phyloP scores from a whole-genome alignment of 2,113 vertebrate species.

The Petaurus breviceps region DNA sequence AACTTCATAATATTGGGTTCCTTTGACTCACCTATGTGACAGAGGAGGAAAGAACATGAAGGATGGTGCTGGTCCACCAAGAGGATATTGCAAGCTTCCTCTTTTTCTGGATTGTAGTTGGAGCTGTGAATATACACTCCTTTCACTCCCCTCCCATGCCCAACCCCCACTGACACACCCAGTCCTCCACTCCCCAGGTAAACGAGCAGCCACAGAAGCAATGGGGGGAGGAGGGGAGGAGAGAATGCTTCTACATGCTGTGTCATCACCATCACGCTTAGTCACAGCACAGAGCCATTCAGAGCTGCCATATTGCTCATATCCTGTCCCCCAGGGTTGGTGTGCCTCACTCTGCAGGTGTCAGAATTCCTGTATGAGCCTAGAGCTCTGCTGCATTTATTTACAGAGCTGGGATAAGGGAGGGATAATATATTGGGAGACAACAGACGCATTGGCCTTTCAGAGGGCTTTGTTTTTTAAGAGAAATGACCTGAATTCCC shows the following conservation, averaged over 20 bases:
- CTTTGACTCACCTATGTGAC: not conserved
- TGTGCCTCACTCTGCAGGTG: not conserved
- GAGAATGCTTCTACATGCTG: not conserved
- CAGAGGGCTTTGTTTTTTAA: not conserved
- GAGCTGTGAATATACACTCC: no score
- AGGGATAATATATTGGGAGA: not conserved
- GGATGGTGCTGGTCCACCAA: not conserved
- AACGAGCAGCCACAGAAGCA: not conserved
- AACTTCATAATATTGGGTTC: not conserved
- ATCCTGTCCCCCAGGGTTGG: not conserved
- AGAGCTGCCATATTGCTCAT: not conserved
- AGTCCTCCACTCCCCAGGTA: not conserved
- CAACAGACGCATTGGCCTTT: not conserved
- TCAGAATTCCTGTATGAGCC: not conserved
- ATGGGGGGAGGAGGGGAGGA: not conserved
- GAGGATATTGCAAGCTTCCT: not conserved
- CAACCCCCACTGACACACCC: not conserved
- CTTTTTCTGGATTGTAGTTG: not conserved
- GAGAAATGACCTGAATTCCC: not conserved
- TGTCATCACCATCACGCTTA: not conserved
- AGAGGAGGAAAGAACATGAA: not conserved
- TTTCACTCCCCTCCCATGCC: not conserved
- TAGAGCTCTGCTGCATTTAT: not conserved
- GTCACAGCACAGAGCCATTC: not conserved
- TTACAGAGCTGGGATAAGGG: not conserved